Evolutionary conservation across 2,888 invertebrate genomes (phyloP).

Genomic region (Blastobasis lacticolella): DNA sequence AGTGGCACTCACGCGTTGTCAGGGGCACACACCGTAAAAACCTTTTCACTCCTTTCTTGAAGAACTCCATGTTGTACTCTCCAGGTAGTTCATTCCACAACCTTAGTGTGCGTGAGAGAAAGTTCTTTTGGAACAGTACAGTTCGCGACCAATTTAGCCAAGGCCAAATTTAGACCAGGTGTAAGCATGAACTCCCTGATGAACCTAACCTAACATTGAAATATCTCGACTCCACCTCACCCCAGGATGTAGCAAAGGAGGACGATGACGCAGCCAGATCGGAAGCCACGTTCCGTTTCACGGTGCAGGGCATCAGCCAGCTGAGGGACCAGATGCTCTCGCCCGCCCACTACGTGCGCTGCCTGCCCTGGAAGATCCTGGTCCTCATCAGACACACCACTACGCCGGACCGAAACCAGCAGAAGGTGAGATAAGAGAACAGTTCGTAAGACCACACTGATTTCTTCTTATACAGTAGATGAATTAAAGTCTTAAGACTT

Average conservation of each 20-base stretch:
- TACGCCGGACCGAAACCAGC: constrained; percentile 81
- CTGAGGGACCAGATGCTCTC: constrained; percentile 89
- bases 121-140: not conserved
- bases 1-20: too few species aligned
- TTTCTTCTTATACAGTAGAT: too few species aligned
- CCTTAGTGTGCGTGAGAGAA: not conserved
- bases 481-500: too few species aligned
- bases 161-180: not conserved
- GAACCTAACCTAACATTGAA: not conserved
- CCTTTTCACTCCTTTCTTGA: too few species aligned
- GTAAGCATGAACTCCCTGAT: not conserved
- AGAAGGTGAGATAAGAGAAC: constrained; percentile 39
- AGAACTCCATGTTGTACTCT: too few species aligned
- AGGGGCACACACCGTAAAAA: too few species aligned
- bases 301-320: constrained; percentile 90
- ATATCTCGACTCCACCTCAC: not conserved
- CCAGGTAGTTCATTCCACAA: too few species aligned
- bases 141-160: not conserved
- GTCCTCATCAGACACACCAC: constrained; percentile 88
- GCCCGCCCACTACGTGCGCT: constrained; percentile 92
- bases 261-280: constrained; percentile 88
- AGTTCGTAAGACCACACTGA: too few species aligned
- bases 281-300: constrained; percentile 93
- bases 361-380: constrained; percentile 99
- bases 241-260: constrained; percentile 67